Conservation (phyloP, 2,113 vertebrate species). For the Thamnaconus septentrionalis region DNA sequence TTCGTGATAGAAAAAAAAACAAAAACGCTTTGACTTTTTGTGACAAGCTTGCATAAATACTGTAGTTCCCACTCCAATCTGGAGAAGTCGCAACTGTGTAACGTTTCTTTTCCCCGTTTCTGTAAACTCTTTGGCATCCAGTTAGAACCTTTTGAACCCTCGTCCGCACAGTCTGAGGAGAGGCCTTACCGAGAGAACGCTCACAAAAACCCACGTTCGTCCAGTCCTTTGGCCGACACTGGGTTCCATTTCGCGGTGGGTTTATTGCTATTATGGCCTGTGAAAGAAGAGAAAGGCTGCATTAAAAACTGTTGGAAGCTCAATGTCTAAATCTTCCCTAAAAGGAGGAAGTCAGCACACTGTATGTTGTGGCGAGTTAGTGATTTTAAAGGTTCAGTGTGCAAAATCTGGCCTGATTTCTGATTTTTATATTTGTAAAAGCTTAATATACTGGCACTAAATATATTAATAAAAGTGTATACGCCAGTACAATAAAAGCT, state of each 20-base stretch:
- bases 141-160: conserved; percentile 41
- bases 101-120: conserved; percentile 17
- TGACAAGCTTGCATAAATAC: conserved; percentile 63
- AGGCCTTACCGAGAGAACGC: conserved; percentile 40
- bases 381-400: too few relatives aligned
- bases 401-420: too few relatives aligned
- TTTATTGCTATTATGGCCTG: conserved; percentile 80
- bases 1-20: not conserved
- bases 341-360: too few relatives aligned
- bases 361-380: too few relatives aligned
- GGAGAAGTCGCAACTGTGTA: not conserved
- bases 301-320: conserved; percentile 21
- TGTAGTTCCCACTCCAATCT: conserved; percentile 27
- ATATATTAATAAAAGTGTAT: too few relatives aligned
- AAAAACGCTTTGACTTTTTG: conserved; percentile 32
- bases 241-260: conserved; percentile 81
- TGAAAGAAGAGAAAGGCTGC: conserved; percentile 33
- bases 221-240: conserved; percentile 77
- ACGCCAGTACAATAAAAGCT: too few relatives aligned
- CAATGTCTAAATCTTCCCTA: not conserved
- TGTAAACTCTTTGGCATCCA: conserved; percentile 75
- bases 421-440: too few relatives aligned
- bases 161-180: conserved; percentile 41
- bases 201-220: conserved; percentile 80
- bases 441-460: too few relatives aligned